Evolutionary conservation across 2,888 invertebrate genomes (phyloP), one percentile per base, ranked within the genome.

Genomic region (Penaeus monodon): DNA sequence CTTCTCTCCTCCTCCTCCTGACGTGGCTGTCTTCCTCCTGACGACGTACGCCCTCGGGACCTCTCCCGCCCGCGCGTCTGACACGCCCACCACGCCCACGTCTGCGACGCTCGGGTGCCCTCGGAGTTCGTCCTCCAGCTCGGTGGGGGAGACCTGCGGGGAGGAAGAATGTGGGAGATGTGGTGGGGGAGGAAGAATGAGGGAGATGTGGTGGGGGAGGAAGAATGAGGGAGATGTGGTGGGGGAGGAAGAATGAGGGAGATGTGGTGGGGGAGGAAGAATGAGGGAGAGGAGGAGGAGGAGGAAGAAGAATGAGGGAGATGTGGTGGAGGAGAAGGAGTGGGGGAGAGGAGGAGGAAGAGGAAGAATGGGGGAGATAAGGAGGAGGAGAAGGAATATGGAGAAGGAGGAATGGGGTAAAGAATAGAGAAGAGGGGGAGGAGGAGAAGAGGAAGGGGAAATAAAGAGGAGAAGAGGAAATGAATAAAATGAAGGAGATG

Each of bases 61-160:
- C 92, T 97, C 96, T 8, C 97, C 97, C 64, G 93, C 93, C 22
- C 92, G 92, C 0, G 93, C 92, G 91, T 97, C 95, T 0, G 95
- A 95, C 29, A 96, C 92, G 0, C 97, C 97, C 88, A 97, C 93
- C 0, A 98, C 97, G 0, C 96, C 97, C 0, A 95, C 96, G 91
- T 98, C 98, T 22, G 93, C 92, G 0, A 98, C 94, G 44, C 94
- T 94, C 0, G 96, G 95, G 92, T 96, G 96, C 73, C 94, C 94
- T 88, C 96, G 94, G 0, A 97, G 91, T 8, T 96, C 91, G 81
- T 94, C 95, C 92, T 98, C 98, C 44, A 98, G 92, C 92, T 98
- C 98, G 0, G 97, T 97, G 6, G 80, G 85, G 27, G 85, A 85
- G 0, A 85, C 79, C 80, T 79, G 73, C 10, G 22, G 49, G 77